Base-by-base conservation (phyloP, 2,797 vertebrate genomes). In the Parotocinclus haroldoi region DNA sequence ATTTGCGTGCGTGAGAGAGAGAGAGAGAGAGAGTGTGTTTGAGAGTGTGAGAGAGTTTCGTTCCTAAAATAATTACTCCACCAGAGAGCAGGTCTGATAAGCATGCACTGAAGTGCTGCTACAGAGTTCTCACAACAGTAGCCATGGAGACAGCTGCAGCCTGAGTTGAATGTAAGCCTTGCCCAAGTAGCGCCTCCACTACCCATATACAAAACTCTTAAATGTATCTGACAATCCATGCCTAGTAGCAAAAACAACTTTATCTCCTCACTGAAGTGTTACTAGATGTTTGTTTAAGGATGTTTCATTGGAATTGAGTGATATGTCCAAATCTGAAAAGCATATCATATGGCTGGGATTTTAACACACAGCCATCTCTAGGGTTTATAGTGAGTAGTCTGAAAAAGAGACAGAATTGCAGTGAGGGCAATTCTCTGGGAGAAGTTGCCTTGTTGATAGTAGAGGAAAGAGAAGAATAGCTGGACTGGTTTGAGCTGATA, bases 141-240 rank as follows among this genome's bases (percentile, higher is more conserved):
- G 71, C 68, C 71, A 77, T 77, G 71, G 71, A 61, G 71, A 77
- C 74, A 62, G 66, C 68, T 51, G 57, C 61, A 36, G 53, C 75
- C 68, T 66, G 63, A 73, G 38, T 17, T 64, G 70, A 70, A 75
- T 75, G 48, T 56, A 58, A 73, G 72, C 58, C 66, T 68, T 49
- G 45, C 37, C 53, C 57, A 59, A 58, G 38, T 55, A 44, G 36
- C 10, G 18, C 19, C 42, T 49, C 17, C 63, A 40, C 14, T 27
- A 58, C 54, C 51, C 49, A 71, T 18, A 44, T 45, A 38, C 70
- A 60, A 40, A 69, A 46, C 38, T 58, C 40, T 16, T 54, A 60
- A 14, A 51, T 60, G 10, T 58, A 45, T 77, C 58, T 65, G 60
- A 66, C 59, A 71, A 42, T 53, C 46, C 27, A 27, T 64, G 71